Evolutionary conservation across 2,888 invertebrate species (phyloP), one percentile per base, ranked within the genome.

Genomic region (Plagodis dolabraria): DNA sequence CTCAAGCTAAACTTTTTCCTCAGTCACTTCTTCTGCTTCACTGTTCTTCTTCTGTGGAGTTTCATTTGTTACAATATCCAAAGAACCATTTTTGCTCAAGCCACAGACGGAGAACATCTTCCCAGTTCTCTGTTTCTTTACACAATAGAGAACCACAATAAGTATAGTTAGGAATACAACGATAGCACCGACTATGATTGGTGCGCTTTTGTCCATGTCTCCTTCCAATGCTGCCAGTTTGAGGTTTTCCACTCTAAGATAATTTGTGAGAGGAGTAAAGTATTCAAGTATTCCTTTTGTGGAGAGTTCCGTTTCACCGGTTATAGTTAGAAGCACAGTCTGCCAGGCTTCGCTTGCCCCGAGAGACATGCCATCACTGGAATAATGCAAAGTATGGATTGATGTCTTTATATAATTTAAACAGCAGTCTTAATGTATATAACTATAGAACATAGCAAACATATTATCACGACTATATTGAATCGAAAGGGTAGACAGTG

Each of bases 311-410:
- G 79, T 83, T 76, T 92, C 88, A 0, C 88, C 89, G 0, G 92
- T 92, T 65, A 92, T 90, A 0, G 80, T 75, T 60, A 85, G 53
- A 0, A 92, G 79, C 1, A 92, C 90, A n/a, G 79, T 82, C 57
- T 86, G 74, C 92, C 92, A 92, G 57, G 90, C 86, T 73, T 86
- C 80, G 63, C 90, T 90, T 0, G 92, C 91, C 0, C 92, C 92
- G 12, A 91, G 77, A 0, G 89, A 78, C 92, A 92, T 92, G 2
- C 92, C 92, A 33, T 84, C 77, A 33, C 92, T 94, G 77, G 74
- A 88, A 76, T 49, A 33, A 22, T 45, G 40, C 57, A 33, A 22
- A 22, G 22, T 22, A 22, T 22, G 22, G 22, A 4, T 22, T 22
- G 22, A 22, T 22, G 22, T 22, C 22, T 22, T 22, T 22, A 22